Evolutionary conservation across 2,888 invertebrate genomes (phyloP).

Genomic region (Taenaris catops): DNA sequence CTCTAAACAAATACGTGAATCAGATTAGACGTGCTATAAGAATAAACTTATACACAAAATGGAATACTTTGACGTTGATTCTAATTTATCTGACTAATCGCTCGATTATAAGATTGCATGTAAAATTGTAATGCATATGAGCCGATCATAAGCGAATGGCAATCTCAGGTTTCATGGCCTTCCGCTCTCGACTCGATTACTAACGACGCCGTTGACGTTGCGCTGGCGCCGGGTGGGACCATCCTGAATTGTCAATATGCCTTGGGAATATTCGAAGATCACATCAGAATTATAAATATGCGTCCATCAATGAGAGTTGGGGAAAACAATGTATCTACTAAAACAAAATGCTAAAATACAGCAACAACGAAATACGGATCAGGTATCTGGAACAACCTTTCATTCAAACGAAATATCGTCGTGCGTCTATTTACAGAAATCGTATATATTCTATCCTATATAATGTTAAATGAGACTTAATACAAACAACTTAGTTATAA

Average conservation of each 20-base stretch:
- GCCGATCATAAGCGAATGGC: constrained; percentile 59
- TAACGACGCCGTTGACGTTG: constrained; percentile 60
- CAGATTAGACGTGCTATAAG: too few relatives aligned
- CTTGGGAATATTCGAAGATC: constrained; percentile 44
- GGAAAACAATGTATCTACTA: too few relatives aligned
- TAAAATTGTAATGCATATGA: constrained; percentile 34
- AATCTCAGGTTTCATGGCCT: constrained; percentile 71
- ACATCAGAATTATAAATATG: constrained; percentile 31
- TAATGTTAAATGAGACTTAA: too few relatives aligned
- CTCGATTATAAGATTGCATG: constrained; percentile 17
- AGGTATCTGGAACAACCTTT: too few relatives aligned
- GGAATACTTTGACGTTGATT: background rate
- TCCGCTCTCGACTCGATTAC: constrained; percentile 70
- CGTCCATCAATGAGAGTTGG: constrained; percentile 4
- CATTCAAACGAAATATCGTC: too few relatives aligned
- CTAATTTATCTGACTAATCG: constrained; percentile 8
- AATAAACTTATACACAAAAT: too few relatives aligned
- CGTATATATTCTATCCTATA: too few relatives aligned
- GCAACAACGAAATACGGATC: too few relatives aligned
- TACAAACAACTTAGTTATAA: too few relatives aligned
- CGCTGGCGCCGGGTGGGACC: constrained; percentile 59
- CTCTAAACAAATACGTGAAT: too few relatives aligned
- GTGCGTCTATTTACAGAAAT: too few relatives aligned
- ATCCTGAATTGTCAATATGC: constrained; percentile 43
- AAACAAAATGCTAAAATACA: too few relatives aligned